A percentile compares a stretch with the other conserved stretches of the same genome.
phyloP scores from a whole-genome alignment of 1,140 invertebrate genomes.

The Melanaphis sacchari region DNA sequence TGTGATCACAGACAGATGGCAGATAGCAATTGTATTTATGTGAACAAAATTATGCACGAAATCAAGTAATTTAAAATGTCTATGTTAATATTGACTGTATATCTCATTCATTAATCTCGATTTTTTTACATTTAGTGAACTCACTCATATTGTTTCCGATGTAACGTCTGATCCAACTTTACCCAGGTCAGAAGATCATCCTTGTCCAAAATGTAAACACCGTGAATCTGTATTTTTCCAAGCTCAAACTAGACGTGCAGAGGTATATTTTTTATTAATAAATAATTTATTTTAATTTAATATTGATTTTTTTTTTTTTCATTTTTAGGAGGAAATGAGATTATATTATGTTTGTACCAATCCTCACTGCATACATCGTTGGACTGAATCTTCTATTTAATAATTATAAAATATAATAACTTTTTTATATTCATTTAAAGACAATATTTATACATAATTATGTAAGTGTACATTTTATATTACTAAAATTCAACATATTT shows the following conservation, averaged over 20 bases:
- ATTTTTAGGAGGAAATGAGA: conserved; percentile 91
- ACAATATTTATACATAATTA: background rate
- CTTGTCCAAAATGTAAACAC: conserved; percentile 94
- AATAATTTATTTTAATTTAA: conserved; percentile 18
- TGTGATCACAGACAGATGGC: conserved; percentile 96
- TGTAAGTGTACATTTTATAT: background rate
- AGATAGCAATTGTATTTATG: conserved; percentile 98
- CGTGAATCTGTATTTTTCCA: conserved; percentile 94
- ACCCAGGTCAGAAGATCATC: conserved; percentile 96
- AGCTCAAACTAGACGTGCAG: conserved; percentile 92
- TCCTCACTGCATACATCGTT: conserved; percentile 90
- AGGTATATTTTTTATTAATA: conserved; percentile 67
- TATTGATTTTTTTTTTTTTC: conserved; percentile 51
- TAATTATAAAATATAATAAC: background rate
- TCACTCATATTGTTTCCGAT: conserved; percentile 97
- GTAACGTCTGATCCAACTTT: conserved; percentile 98
- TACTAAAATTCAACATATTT: background rate
- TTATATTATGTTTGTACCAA: conserved; percentile 99
- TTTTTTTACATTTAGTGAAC: conserved; percentile 72
- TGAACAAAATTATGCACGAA: conserved; percentile 99
- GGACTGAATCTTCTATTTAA: conserved; percentile 82
- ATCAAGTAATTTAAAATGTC: conserved; percentile 77
- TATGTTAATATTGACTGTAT: background rate
- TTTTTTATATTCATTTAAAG: background rate
- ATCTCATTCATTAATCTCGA: background rate